Evolutionary conservation across 2,888 invertebrate genomes (phyloP).

Genomic region (Trissolcus japonicus): DNA sequence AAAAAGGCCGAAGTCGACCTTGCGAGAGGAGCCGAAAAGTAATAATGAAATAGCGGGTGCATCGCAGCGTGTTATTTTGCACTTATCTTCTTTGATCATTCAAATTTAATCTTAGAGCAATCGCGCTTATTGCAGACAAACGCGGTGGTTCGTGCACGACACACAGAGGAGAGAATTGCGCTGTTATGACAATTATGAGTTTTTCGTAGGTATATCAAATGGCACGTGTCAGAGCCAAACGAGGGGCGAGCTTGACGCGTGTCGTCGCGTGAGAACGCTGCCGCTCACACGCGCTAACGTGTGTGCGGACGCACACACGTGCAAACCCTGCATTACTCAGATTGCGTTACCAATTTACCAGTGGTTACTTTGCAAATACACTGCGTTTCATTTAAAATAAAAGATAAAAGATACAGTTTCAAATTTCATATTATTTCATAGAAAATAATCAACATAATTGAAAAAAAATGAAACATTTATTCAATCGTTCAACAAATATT

Average conservation of each 20-base stretch:
- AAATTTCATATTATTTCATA: too few relatives aligned
- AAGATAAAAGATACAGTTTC: not conserved
- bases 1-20: not conserved
- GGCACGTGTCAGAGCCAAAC: constrained; percentile 64
- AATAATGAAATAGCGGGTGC: constrained; percentile 41
- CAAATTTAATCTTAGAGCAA: constrained; percentile 56
- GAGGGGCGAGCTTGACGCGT: constrained; percentile 64
- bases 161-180: constrained; percentile 24
- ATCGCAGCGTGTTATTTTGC: constrained; percentile 43
- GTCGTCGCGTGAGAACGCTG: constrained; percentile 73
- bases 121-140: constrained; percentile 48
- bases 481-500: too few relatives aligned
- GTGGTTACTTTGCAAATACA: constrained; percentile 49
- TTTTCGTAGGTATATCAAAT: constrained; percentile 68
- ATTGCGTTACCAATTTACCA: constrained; percentile 54
- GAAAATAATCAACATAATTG: too few relatives aligned
- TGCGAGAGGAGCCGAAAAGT: not conserved
- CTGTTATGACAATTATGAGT: constrained; percentile 75
- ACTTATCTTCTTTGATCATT: constrained; percentile 55
- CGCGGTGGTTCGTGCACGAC: constrained; percentile 28
- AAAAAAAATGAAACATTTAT: too few relatives aligned
- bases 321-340: constrained; percentile 49
- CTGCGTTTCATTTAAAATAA: constrained; percentile 30
- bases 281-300: constrained; percentile 72
- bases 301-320: constrained; percentile 55